phyloP scores from a whole-genome alignment of 92 coral and sea anemone genomes.

The Pocillopora grandis region DNA sequence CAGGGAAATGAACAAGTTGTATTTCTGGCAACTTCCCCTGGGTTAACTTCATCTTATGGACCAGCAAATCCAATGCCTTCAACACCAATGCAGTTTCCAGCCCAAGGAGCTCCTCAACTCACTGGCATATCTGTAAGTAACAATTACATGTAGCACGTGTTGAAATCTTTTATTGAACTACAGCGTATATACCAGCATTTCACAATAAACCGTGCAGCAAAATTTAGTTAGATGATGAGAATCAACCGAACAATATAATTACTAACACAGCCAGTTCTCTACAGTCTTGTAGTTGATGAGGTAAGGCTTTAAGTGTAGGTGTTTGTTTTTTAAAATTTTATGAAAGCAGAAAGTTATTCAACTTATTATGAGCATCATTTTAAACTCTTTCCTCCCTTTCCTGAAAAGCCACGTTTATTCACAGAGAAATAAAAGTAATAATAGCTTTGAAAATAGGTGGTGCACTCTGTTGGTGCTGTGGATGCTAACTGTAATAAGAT shows the following conservation, averaged over 20 bases:
- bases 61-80: slow-evolving; percentile 30
- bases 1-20: slow-evolving; percentile 45
- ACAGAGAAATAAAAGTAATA: too few species aligned
- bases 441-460: too few species aligned
- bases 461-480: too few species aligned
- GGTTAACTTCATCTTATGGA: slow-evolving; percentile 15
- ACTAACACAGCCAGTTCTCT: too few species aligned
- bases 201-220: too few species aligned
- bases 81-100: slow-evolving; percentile 34
- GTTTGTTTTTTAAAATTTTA: too few species aligned
- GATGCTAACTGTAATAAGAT: too few species aligned
- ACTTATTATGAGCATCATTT: too few species aligned
- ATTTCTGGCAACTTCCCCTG: slow-evolving; percentile 25
- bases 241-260: too few species aligned
- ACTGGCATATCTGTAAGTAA: slow-evolving; percentile 49
- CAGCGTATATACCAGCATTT: neutral
- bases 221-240: too few species aligned
- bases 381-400: too few species aligned
- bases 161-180: neutral
- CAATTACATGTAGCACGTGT: neutral
- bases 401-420: too few species aligned
- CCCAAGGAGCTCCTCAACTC: slow-evolving; percentile 26
- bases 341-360: neutral
- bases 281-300: neutral
- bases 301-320: neutral